Conservation (phyloP, 1,140 invertebrate species). For the Arion vulgaris region DNA sequence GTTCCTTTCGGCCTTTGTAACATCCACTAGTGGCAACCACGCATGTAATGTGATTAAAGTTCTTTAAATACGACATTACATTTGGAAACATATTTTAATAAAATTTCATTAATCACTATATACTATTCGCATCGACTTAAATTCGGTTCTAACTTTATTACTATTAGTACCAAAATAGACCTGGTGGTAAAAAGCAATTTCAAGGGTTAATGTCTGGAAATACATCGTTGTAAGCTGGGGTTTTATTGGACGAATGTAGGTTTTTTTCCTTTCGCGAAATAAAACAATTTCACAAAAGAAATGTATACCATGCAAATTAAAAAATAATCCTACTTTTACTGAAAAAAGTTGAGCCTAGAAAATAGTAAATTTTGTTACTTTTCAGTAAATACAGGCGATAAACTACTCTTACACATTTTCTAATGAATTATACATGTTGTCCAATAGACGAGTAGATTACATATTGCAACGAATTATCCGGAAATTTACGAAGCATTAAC, state of each 20-base stretch:
- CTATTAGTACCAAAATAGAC: too few species aligned
- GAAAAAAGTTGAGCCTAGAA: neutral
- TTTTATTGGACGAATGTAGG: constrained; percentile 16
- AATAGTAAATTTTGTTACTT: neutral
- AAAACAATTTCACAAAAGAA: constrained; percentile 12
- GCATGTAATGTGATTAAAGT: too few species aligned
- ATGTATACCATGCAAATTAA: neutral
- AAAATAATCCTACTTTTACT: neutral
- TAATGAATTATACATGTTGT: constrained; percentile 16
- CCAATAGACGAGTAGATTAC: constrained; percentile 27
- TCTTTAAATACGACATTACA: too few species aligned
- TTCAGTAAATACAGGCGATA: neutral
- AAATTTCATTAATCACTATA: too few species aligned
- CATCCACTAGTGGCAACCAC: too few species aligned
- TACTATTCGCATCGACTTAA: too few species aligned
- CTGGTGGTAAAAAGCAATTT: too few species aligned
- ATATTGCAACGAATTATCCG: constrained; percentile 17
- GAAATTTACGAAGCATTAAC: constrained; percentile 42
- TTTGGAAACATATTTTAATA: too few species aligned
- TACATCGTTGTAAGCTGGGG: neutral
- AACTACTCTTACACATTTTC: constrained; percentile 5
- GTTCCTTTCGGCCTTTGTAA: too few species aligned
- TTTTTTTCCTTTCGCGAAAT: constrained; percentile 33
- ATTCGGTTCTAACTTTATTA: too few species aligned
- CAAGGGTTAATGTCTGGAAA: constrained; percentile 1